Evolutionary conservation across 2,797 vertebrate species (phyloP), one percentile per base, ranked within the genome.

Genomic region (Fratercula arctica): DNA sequence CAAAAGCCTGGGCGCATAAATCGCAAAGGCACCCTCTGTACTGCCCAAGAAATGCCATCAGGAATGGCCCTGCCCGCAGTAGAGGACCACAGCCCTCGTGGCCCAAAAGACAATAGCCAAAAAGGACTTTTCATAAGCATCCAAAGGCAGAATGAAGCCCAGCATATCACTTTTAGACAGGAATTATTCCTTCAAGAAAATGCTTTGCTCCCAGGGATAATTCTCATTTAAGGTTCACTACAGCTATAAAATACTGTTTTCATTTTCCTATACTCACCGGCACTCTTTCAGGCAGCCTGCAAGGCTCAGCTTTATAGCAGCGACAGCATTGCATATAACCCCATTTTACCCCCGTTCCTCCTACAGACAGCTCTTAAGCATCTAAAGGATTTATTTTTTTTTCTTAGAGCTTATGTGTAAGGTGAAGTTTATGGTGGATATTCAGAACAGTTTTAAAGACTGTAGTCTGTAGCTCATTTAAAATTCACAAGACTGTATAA

Each of bases 221-320:
- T 56, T 91, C 43, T 87, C 37, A 64, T 70, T 82, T 75, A n/a
- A 87, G 17, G 12, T 54, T 85, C 35, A 41, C 61, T 57, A 78
- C 15, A 74, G 18, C 57, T 87, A 48, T 67, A 94, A 87, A 74
- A 72, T 37, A 83, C 10, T n/a, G 13, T 4, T 60, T 88, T 72
- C 2, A 5, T 88, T 88, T 89, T 79, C 14, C 19, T 67, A 0
- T 35, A 5, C 24, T 81, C 24, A 16, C 18, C 0, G 0, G 21
- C 61, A 25, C 24, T n/a, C 25, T 79, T 82, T 45, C 28, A 92
- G 77, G 16, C 7, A 90, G 46, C 18, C 54, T 63, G 5, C 29
- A 87, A 73, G 25, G 13, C 29, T 90, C 43, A 92, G 31, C 20
- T 89, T 92, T 60, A 72, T 45, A 85, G 67, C 35, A 79, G 39